phyloP scores from a whole-genome alignment of 2,797 vertebrate genomes.

The Mallotus villosus region DNA sequence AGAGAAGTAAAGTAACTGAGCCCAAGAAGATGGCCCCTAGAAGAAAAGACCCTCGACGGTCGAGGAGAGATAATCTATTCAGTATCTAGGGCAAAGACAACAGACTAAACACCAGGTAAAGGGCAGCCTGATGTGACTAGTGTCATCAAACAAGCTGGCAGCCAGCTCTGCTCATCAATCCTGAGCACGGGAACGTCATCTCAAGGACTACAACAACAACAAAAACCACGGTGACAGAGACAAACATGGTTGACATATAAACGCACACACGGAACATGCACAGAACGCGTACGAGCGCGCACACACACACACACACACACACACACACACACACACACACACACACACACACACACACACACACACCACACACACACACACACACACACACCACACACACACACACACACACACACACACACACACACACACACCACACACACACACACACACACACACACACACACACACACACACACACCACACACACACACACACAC shows the following conservation, averaged over 20 bases:
- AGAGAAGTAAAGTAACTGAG: neutral
- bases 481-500: neutral
- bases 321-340: neutral
- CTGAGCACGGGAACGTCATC: constrained; percentile 1
- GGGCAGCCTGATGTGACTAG: constrained; percentile 19
- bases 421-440: neutral
- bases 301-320: neutral
- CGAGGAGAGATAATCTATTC: constrained; percentile 3
- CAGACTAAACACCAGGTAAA: constrained; percentile 3
- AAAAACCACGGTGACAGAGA: neutral
- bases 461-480: neutral
- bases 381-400: neutral
- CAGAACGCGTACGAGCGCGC: neutral
- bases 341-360: neutral
- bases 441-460: neutral
- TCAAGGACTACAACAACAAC: constrained; percentile 1
- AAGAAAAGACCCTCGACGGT: neutral
- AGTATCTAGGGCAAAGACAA: constrained; percentile 23
- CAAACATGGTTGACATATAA: neutral
- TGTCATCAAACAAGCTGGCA: constrained; percentile 23
- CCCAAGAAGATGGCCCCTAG: neutral
- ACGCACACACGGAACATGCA: neutral
- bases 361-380: neutral
- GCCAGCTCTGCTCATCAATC: constrained; percentile 17
- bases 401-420: neutral